Percentiles rank a stretch among this genome's conserved stretches.
Conservation (phyloP, 2,888 invertebrate genomes). For the Sicus ferrugineus region DNA sequence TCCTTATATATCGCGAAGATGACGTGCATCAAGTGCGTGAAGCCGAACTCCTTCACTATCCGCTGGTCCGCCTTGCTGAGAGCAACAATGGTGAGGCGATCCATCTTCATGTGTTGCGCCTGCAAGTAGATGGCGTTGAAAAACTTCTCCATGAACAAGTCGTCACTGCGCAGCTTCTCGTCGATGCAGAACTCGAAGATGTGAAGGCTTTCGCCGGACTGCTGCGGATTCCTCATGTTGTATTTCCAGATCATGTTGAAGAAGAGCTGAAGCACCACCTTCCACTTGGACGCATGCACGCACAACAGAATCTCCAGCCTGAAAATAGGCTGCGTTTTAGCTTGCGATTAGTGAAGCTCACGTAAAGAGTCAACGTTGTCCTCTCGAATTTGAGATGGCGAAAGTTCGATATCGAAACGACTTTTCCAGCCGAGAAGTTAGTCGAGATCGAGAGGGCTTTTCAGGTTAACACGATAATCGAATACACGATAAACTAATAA, state of each 20-base stretch:
- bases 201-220: conserved; percentile 32
- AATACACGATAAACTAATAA: no score
- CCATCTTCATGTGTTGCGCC: conserved; percentile 44
- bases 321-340: neutral
- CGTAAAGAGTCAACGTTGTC: neutral
- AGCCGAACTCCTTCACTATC: conserved; percentile 27
- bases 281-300: conserved; percentile 28
- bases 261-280: conserved; percentile 33
- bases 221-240: conserved; percentile 12
- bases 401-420: no score
- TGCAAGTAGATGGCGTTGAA: conserved; percentile 41
- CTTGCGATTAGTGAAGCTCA: neutral
- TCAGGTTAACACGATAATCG: no score
- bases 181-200: conserved; percentile 28
- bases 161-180: conserved; percentile 42
- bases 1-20: conserved; percentile 42
- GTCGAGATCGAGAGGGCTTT: no score
- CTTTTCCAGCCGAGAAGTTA: no score
- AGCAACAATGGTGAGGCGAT: conserved; percentile 40
- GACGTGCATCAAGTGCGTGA: conserved; percentile 29
- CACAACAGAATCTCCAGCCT: conserved; percentile 34
- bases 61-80: conserved; percentile 27
- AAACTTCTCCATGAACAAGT: conserved; percentile 25
- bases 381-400: neutral
- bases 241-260: conserved; percentile 30